Percentiles rank a stretch among this genome's conserved stretches.
Evolutionary conservation across 1,140 invertebrate genomes (phyloP).

Genomic region (Drosophila auraria): DNA sequence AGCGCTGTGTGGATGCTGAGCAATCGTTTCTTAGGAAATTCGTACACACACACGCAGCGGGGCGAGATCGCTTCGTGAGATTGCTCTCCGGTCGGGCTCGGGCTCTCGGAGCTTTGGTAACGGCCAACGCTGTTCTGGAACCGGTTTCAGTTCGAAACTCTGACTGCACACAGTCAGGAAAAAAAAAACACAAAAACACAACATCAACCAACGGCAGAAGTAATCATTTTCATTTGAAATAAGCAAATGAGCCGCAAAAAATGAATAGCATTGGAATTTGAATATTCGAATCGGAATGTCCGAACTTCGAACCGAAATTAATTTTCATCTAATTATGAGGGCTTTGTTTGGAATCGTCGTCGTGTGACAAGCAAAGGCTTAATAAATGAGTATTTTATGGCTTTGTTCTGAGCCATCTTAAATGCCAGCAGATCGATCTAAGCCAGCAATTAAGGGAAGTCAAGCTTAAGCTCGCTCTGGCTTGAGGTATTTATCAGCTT

Average conservation of each 20-base stretch:
- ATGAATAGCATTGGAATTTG: slow-evolving; percentile 51
- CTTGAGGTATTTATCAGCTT: slow-evolving; percentile 4
- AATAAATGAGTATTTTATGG: slow-evolving; percentile 38
- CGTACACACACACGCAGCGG: slow-evolving; percentile 30
- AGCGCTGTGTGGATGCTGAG: slow-evolving; percentile 52
- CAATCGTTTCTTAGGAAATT: slow-evolving; percentile 66
- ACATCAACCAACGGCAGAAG: neutral
- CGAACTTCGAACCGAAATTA: slow-evolving; percentile 44
- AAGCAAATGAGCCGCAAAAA: slow-evolving; percentile 51
- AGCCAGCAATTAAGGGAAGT: neutral
- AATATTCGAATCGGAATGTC: slow-evolving; percentile 40
- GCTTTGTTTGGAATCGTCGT: slow-evolving; percentile 52
- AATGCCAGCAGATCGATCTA: neutral
- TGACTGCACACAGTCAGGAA: slow-evolving; percentile 30
- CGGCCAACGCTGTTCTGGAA: slow-evolving; percentile 52
- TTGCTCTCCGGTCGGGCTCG: slow-evolving; percentile 15
- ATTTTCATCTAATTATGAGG: slow-evolving; percentile 72
- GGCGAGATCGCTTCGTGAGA: slow-evolving; percentile 30
- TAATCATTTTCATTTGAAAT: slow-evolving; percentile 53
- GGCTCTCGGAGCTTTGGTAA: slow-evolving; percentile 31
- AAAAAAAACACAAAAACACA: neutral
- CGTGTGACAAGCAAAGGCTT: slow-evolving; percentile 43
- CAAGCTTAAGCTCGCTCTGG: neutral
- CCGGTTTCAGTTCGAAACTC: slow-evolving; percentile 52
- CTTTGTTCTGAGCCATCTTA: slow-evolving; percentile 3